Evolutionary conservation across 2,113 vertebrate species (phyloP).

Genomic region (Tinamus guttatus): DNA sequence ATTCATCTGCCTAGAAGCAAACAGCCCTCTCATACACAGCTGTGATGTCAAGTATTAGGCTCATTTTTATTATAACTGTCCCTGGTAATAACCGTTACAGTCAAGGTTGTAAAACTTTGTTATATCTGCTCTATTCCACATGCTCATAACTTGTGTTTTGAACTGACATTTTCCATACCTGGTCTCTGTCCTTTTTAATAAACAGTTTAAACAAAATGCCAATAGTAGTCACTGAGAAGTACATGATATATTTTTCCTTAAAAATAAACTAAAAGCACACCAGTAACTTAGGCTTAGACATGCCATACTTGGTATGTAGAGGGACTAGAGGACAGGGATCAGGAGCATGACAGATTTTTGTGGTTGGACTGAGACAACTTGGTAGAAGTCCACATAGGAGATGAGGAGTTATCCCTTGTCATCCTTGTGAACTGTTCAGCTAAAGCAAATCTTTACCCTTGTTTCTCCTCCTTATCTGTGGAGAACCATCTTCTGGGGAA

Average conservation of each 20-base stretch:
- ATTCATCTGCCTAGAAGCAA: background rate
- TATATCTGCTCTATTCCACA: background rate
- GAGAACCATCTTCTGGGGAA: background rate
- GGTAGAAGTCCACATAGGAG: background rate
- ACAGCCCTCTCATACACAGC: background rate
- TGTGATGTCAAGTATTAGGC: background rate
- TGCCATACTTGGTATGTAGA: background rate
- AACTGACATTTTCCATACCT: background rate
- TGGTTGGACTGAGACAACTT: background rate
- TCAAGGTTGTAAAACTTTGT: background rate
- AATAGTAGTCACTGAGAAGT: background rate
- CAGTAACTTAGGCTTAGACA: background rate
- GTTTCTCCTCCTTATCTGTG: background rate
- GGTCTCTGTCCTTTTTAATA: background rate
- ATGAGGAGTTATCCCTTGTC: background rate
- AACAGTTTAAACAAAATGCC: background rate
- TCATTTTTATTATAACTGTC: background rate
- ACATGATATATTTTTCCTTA: background rate
- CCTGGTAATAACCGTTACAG: background rate
- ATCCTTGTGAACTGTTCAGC: background rate
- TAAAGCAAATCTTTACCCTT: background rate
- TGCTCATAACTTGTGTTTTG: background rate
- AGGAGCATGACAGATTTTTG: background rate
- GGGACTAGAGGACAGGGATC: background rate
- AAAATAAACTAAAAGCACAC: background rate